These are phyloP conservation scores for Drosophila malerkotliana DNA, from an alignment of 1,140 invertebrate genomes.

Conservation along the genomic window DNA sequence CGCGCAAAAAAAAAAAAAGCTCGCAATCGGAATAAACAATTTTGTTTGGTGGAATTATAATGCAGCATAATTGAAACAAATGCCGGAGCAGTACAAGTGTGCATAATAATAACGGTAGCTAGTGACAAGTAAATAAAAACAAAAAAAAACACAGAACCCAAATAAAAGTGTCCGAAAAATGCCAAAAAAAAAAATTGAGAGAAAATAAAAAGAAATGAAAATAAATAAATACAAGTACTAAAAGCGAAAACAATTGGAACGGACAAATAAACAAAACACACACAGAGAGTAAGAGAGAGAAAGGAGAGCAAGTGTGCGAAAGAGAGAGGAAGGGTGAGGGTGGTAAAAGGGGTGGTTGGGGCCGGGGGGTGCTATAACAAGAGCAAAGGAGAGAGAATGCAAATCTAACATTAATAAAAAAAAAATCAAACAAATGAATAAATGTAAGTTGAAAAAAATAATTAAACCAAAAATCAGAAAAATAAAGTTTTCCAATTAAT, in stretches of 20 bases:
- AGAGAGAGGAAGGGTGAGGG: slow-evolving; percentile 14
- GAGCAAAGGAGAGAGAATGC: neutral
- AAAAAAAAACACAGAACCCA: neutral
- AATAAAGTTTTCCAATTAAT: slow-evolving; percentile 32
- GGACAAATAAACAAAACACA: slow-evolving; percentile 34
- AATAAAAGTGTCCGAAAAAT: neutral
- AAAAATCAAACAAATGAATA: slow-evolving; percentile 4
- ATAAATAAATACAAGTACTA: slow-evolving; percentile 23
- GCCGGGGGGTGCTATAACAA: neutral
- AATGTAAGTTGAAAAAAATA: no score
- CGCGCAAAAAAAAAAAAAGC: slow-evolving; percentile 14
- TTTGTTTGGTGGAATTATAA: slow-evolving; percentile 11
- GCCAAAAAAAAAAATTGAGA: neutral
- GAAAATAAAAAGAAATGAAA: neutral
- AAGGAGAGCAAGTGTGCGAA: slow-evolving; percentile 13
- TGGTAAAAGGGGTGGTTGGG: slow-evolving; percentile 13
- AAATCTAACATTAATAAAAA: slow-evolving; percentile 4
- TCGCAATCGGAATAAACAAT: neutral
- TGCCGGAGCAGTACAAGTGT: neutral
- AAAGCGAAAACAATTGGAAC: slow-evolving; percentile 71
- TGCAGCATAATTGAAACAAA: slow-evolving; percentile 16
- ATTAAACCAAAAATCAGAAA: slow-evolving; percentile 11
- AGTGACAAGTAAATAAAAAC: neutral
- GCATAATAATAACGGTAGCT: neutral
- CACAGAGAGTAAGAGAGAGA: slow-evolving; percentile 4